A percentile compares a stretch with the other conserved stretches of the same genome.
Evolutionary conservation across 2,113 vertebrate species (phyloP).

Genomic region (Microcebus ravelobensis): DNA sequence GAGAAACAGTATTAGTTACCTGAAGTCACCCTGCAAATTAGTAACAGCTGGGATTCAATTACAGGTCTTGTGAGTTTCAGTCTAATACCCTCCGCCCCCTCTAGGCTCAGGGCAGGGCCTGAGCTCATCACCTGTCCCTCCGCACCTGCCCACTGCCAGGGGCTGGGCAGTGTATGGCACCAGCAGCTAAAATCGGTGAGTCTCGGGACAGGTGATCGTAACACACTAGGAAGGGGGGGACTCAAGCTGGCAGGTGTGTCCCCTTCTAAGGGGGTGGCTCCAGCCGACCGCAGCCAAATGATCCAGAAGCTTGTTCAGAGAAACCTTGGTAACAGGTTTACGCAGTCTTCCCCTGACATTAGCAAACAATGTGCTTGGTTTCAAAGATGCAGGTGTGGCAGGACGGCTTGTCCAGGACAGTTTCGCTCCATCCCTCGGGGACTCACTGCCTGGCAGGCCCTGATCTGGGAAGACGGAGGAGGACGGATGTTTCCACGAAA

Average conservation of each 20-base stretch:
- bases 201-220: background rate
- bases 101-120: background rate
- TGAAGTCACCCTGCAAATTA: constrained; percentile 12
- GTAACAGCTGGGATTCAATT: background rate
- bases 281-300: background rate
- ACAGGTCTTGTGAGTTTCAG: background rate
- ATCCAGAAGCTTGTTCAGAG: background rate
- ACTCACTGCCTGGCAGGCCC: background rate
- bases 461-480: background rate
- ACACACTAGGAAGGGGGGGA: background rate
- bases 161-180: background rate
- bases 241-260: background rate
- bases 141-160: background rate
- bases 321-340: background rate
- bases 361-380: background rate
- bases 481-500: background rate
- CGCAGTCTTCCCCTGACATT: background rate
- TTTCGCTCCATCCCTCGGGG: background rate
- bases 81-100: background rate
- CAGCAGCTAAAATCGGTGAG: background rate
- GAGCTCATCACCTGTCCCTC: background rate
- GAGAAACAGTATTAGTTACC: background rate
- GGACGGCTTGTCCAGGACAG: fast-evolving
- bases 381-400: background rate
- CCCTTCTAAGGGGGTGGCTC: background rate